These are phyloP conservation scores for Aphelinus certus DNA, from an alignment of 1,140 invertebrate species.

Conservation along the genomic window DNA sequence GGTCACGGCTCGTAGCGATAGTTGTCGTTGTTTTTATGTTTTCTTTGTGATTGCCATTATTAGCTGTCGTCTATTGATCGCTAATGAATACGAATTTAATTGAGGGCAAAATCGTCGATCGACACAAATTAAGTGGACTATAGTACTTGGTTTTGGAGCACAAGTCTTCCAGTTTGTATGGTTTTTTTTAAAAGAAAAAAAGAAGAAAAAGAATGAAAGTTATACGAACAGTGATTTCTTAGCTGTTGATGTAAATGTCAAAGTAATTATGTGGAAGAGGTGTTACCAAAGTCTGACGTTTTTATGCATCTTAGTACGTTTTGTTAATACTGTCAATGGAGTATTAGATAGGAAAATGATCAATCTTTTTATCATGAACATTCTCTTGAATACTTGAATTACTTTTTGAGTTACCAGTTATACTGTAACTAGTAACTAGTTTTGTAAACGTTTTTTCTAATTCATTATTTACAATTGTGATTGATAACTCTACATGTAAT, in stretches of 20 bases:
- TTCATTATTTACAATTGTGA: conserved; percentile 25
- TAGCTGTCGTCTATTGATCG: neutral
- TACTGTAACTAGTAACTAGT: conserved; percentile 31
- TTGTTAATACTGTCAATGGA: conserved; percentile 15
- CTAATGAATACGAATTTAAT: conserved; percentile 20
- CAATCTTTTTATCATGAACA: conserved; percentile 22
- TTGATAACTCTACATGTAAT: conserved; percentile 30
- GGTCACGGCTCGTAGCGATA: conserved; percentile 52
- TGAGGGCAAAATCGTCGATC: conserved; percentile 22
- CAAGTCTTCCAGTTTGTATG: conserved; percentile 34
- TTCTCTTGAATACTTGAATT: conserved; percentile 28
- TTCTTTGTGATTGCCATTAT: conserved; percentile 39
- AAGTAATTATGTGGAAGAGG: neutral
- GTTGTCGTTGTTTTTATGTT: conserved; percentile 32
- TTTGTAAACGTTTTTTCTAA: conserved; percentile 17
- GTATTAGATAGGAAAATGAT: conserved; percentile 39
- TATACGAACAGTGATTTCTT: conserved; percentile 19
- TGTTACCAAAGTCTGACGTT: conserved; percentile 24
- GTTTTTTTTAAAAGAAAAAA: neutral
- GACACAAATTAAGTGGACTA: conserved; percentile 14
- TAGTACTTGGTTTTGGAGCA: conserved; percentile 26
- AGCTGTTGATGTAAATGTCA: conserved; percentile 17
- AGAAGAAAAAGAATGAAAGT: neutral
- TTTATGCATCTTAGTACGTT: conserved; percentile 22
- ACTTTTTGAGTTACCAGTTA: conserved; percentile 28